Percentiles rank a stretch among this genome's conserved stretches.
Conservation (phyloP, 2,888 invertebrate genomes). For the Oeneis ivallda region DNA sequence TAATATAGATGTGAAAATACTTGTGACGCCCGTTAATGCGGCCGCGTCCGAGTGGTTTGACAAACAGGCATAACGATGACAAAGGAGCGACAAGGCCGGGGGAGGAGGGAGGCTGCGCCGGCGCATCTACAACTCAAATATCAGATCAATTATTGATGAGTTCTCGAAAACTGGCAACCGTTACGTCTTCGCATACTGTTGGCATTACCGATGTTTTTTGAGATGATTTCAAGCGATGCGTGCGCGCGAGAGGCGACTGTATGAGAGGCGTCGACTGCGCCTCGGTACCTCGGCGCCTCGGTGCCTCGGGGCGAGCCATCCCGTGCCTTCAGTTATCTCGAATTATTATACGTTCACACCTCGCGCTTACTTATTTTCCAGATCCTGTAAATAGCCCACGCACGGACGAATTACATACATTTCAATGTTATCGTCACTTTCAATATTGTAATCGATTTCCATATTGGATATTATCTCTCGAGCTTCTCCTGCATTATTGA, state of each 20-base stretch:
- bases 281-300: too few relatives aligned
- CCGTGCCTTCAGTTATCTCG: neutral
- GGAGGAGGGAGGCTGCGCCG: constrained; percentile 34
- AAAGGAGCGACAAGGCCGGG: neutral
- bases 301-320: neutral
- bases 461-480: neutral
- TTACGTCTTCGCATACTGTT: constrained; percentile 47
- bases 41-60: neutral
- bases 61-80: constrained; percentile 3
- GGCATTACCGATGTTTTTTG: constrained; percentile 40
- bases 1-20: neutral
- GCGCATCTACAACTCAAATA: constrained; percentile 63
- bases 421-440: neutral
- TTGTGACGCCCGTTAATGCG: neutral
- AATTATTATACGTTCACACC: constrained; percentile 5
- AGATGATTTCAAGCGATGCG: constrained; percentile 4
- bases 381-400: neutral
- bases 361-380: neutral
- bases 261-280: neutral
- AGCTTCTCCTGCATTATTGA: constrained; percentile 3
- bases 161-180: constrained; percentile 50
- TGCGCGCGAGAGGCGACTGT: neutral
- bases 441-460: neutral
- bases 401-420: neutral
- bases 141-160: constrained; percentile 66